Conservation (phyloP, 1,140 invertebrate species). For the Drosophila novamexicana region DNA sequence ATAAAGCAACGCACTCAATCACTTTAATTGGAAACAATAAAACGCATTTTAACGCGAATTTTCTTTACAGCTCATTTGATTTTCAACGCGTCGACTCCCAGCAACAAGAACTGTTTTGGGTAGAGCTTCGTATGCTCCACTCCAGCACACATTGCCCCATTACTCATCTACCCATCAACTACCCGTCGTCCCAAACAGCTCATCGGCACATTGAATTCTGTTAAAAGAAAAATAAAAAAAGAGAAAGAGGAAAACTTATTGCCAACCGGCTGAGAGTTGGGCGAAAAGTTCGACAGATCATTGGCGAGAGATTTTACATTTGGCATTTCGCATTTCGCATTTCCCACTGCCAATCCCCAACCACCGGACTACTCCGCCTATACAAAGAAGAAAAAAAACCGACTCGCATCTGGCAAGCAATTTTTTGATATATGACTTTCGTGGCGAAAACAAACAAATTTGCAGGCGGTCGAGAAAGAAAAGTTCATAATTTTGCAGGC, state of each 20-base stretch:
- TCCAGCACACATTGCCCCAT: slow-evolving; percentile 35
- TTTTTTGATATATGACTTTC: slow-evolving; percentile 61
- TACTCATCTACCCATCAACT: slow-evolving; percentile 26
- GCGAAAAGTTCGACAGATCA: slow-evolving; percentile 35
- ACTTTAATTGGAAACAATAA: slow-evolving; percentile 76
- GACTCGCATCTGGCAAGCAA: slow-evolving; percentile 32
- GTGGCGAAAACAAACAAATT: slow-evolving; percentile 64
- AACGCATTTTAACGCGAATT: slow-evolving; percentile 78
- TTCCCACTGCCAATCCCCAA: background rate
- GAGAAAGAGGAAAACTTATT: slow-evolving; percentile 25
- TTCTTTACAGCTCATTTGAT: slow-evolving; percentile 73
- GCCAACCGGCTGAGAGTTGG: slow-evolving; percentile 8
- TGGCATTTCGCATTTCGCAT: slow-evolving; percentile 8
- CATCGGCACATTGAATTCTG: slow-evolving; percentile 17
- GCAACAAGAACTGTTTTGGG: slow-evolving; percentile 7
- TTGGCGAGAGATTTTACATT: slow-evolving; percentile 41
- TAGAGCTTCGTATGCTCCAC: slow-evolving; percentile 6
- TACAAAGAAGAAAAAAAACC: background rate
- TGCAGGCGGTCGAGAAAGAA: slow-evolving; percentile 74
- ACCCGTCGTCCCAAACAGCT: background rate
- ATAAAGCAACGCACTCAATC: slow-evolving; percentile 55
- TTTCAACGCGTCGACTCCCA: slow-evolving; percentile 43
- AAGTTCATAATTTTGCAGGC: slow-evolving; percentile 77
- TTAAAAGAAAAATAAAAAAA: background rate
- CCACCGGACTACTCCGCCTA: slow-evolving; percentile 1